Evolutionary conservation across 2,113 vertebrate species (phyloP), one percentile per base, ranked within the genome.

Genomic region (Rhinopithecus roxellana): DNA sequence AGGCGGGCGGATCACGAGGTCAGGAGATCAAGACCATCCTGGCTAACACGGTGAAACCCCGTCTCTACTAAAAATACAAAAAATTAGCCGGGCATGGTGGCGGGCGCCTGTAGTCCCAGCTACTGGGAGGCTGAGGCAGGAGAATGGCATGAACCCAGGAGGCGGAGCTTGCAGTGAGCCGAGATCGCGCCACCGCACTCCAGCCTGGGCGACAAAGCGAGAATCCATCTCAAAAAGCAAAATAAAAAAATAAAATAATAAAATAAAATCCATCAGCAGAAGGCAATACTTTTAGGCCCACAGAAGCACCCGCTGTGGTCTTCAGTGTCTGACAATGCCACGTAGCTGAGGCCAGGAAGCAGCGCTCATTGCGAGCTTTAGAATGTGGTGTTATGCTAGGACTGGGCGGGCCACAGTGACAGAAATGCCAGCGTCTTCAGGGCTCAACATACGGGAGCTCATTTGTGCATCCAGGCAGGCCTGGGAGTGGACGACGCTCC

Each of bases 291-390:
- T 4, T 13, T 8, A 40, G 52, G 40, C 3, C 12, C 6, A 1
- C 52, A 52, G 52, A 2, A 43, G 86, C 40, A 2, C 4, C 0
- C 1, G 43, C 30, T 38, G 3, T 38, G 1, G 3, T 14, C 79
- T 43, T 12, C 0, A 0, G 25, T 3, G 4, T 17, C n/a, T 40
- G 8, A 38, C 14, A 14, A 14, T 40, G n/a, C 52, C 55, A 1
- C 12, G 1, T 6, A 17, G 22, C 38, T 3, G 40, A 20, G 2
- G 5, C 81, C 25, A 1, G n/a, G 38, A 9, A 2, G 7, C 69
- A 16, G 35, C 0, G 1, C 32, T 50, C 61, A 6, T n/a, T n/a
- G n/a, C 4, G 0, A 32, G 74, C 22, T 17, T 38, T 2, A 4
- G 38, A 17, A 38, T 6, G 5, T 32, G 45, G 8, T 2, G 0